Base-by-base conservation (phyloP, 2,113 vertebrate genomes). In the Sminthopsis crassicaudata region DNA sequence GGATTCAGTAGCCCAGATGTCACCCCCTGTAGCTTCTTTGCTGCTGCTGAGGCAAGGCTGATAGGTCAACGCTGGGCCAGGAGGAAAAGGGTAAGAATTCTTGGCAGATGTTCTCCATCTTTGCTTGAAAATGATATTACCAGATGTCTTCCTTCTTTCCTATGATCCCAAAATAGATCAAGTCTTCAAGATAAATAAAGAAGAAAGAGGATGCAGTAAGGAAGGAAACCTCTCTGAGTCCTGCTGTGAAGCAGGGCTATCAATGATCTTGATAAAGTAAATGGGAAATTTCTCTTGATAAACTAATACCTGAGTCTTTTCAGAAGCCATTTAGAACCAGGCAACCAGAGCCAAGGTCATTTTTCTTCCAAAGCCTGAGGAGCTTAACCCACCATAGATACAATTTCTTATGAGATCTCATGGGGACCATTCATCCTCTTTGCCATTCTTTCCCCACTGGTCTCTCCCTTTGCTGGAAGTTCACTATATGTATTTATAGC, bases 91-190 rank as follows among this genome's bases (percentile, higher is more conserved):
- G 24, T 48, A 96, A 94, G 76, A 96, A 95, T 93, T 95, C 53
- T 95, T 53, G 36, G 48, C 97, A 96, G 92, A 90, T 30, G 94
- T 46, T 67, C 10, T 90, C n/a, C 95, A n/a, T 57, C 91, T 95
- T 90, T 96, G 3, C 55, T 97, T 46, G 27, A 90, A 97, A 98
- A 96, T 2, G 36, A 53, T 51, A 95, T 60, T 94, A 89, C 96
- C 98, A 93, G 89, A 90, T 97, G 76, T 88, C 55, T 95, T 94
- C 60, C 46, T 91, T 96, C 92, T 97, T 94, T 88, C 2, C 36
- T 2, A 25, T 30, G 55, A 76, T 93, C 91, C 84, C 96, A 94
- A 91, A 95, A 11, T 88, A 96, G 94, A 53, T 91, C 93, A 97
- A 93, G 95, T 50, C 30, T 57, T 50, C 30, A 51, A 89, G 93